These are phyloP conservation scores for Echinarachnius parma DNA, from an alignment of 53 echinoderm and acorn worm genomes.

Conservation along the genomic window DNA sequence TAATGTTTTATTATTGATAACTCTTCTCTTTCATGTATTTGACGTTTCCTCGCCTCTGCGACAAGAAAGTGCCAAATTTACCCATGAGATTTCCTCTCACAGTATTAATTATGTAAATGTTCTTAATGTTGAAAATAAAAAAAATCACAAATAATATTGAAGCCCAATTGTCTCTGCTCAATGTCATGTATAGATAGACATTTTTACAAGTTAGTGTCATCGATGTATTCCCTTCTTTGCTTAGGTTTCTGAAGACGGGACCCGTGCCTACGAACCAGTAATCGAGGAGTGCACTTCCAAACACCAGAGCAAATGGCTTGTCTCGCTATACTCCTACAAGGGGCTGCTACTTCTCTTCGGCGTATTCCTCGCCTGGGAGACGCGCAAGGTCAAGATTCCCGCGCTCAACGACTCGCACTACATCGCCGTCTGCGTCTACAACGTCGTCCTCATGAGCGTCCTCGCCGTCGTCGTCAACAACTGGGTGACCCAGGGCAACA, in stretches of 20 bases:
- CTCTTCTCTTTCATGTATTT: too few species aligned
- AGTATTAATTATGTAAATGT: too few species aligned
- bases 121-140: too few species aligned
- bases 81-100: too few species aligned
- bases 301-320: slow-evolving; percentile 80
- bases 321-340: slow-evolving; percentile 86
- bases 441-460: slow-evolving; percentile 94
- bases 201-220: too few species aligned
- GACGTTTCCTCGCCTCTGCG: too few species aligned
- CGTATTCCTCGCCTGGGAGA: slow-evolving; percentile 95
- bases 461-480: slow-evolving; percentile 93
- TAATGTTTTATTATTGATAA: too few species aligned
- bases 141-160: too few species aligned
- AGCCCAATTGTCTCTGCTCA: too few species aligned
- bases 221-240: too few species aligned
- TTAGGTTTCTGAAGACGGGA: slow-evolving; percentile 60
- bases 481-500: slow-evolving; percentile 73
- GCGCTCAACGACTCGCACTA: slow-evolving; percentile 98
- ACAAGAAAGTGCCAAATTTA: too few species aligned
- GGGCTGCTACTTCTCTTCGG: slow-evolving; percentile 92
- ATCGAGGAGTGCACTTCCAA: slow-evolving; percentile 80
- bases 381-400: slow-evolving; percentile 86
- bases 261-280: slow-evolving; percentile 70
- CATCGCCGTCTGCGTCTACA: slow-evolving; percentile 96
- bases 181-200: too few species aligned